Base-by-base conservation (phyloP, 2,888 invertebrate species). In the Oscheius sp. region DNA sequence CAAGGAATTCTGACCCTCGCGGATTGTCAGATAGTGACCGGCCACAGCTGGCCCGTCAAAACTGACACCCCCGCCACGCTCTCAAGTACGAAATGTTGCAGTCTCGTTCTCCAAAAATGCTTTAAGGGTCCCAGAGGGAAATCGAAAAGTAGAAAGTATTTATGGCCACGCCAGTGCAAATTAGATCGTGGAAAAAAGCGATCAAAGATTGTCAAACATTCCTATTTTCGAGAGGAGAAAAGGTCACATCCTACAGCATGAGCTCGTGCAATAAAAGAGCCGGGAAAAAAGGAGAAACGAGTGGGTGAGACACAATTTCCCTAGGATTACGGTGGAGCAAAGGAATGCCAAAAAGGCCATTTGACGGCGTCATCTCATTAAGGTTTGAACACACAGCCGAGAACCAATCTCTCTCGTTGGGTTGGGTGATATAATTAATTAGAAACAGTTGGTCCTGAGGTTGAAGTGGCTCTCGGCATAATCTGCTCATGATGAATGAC, bases 1-100 rank as follows among this genome's bases (percentile, higher is more conserved):
- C n/a, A n/a, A 60, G 33, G 35, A 60, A 60, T 21, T 21, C 21
- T 60, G 60, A 60, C 60, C 60, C 42, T 42, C 42, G 7, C 42
- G 42, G 37, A 35, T 13, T 33, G 37, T 33, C 58, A 58, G 58
- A 58, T 1, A 37, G 10, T 29, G 33, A 63, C n/a, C 48, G 63
- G 48, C 63, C 63, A 35, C 29, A 35, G 60, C 35, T 35, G 47
- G 63, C 21, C 63, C 63, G 63, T 63, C 63, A 63, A 63, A 63
- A 63, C 29, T 63, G 63, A 63, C 63, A 63, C 63, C 21, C 21
- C 33, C 63, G 63, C 10, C 29, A 4, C 10, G 53, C 53, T 13
- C 13, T 13, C 50, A 4, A 21, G n/a, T 53, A 13, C n/a, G n/a
- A 63, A 37, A 33, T 60, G n/a, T 60, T n/a, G 35, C 35, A 35